These are phyloP conservation scores for Amphimedon queenslandica DNA, from an alignment of 37 sponge, comb jelly and placozoan species.

Conservation along the genomic window DNA sequence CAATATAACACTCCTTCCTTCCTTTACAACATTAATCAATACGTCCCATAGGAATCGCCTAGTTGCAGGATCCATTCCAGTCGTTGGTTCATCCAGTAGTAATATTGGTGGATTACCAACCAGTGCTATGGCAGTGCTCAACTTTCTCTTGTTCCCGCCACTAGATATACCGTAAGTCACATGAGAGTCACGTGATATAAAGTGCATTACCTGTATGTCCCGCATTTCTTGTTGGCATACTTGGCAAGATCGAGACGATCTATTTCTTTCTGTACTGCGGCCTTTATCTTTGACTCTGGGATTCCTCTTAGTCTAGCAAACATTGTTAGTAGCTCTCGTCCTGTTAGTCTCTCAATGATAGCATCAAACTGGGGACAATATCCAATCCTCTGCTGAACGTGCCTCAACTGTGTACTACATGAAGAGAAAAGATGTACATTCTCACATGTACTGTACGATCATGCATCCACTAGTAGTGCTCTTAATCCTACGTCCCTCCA, in stretches of 20 bases:
- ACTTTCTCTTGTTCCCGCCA: constrained; percentile 78
- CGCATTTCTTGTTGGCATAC: constrained; percentile 73
- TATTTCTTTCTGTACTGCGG: constrained; percentile 51
- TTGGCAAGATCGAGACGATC: constrained; percentile 61
- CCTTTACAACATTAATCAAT: constrained; percentile 34
- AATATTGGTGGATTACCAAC: constrained; percentile 56
- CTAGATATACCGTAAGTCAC: constrained; percentile 11
- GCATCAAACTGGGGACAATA: constrained; percentile 88
- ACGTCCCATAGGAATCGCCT: constrained; percentile 76
- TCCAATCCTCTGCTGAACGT: constrained; percentile 70
- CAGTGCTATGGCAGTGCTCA: constrained; percentile 80
- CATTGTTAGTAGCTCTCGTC: constrained; percentile 72
- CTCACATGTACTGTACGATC: background rate
- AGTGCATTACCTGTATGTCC: constrained; percentile 60
- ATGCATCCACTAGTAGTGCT: background rate
- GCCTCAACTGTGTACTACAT: background rate
- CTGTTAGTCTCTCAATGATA: constrained; percentile 56
- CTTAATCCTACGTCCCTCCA: background rate
- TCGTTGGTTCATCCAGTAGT: constrained; percentile 83
- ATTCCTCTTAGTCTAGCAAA: constrained; percentile 84
- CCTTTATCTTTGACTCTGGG: constrained; percentile 39
- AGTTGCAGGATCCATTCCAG: constrained; percentile 81
- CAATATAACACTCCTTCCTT: constrained; percentile 60
- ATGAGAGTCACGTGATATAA: background rate
- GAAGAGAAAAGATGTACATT: background rate